Percentiles rank a stretch among this genome's conserved stretches.
These are phyloP conservation scores for Tursiops truncatus DNA, from an alignment of 2,113 vertebrate species.

Conservation along the genomic window DNA sequence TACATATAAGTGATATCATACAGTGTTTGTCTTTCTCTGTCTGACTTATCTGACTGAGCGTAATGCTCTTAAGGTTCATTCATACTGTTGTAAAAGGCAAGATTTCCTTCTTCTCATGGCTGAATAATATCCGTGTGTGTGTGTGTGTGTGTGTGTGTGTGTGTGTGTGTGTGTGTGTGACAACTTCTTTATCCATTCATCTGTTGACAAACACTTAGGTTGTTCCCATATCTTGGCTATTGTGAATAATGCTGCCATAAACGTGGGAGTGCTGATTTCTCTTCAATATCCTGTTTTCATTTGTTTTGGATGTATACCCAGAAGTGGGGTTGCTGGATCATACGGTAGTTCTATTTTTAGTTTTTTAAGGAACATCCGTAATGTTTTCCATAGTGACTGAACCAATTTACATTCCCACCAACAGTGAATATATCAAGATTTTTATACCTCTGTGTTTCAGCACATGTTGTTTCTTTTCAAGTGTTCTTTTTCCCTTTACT, in stretches of 20 bases:
- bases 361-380: not conserved
- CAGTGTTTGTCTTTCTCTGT: not conserved
- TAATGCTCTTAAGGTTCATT: not conserved
- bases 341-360: not conserved
- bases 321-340: too few species aligned
- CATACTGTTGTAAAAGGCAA: not conserved
- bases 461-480: not conserved
- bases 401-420: not conserved
- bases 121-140: not conserved
- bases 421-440: not conserved
- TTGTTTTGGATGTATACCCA: not conserved
- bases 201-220: not conserved
- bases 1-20: fast-evolving
- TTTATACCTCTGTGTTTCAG: not conserved
- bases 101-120: not conserved
- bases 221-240: not conserved
- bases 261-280: not conserved
- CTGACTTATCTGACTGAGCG: not conserved
- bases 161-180: not conserved
- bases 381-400: not conserved
- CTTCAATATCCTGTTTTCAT: not conserved
- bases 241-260: not conserved
- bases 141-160: not conserved
- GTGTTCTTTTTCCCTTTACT: not conserved
- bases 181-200: not conserved